Evolutionary conservation across 2,113 vertebrate genomes (phyloP), one percentile per base, ranked within the genome.

Genomic region (Albula goreensis): DNA sequence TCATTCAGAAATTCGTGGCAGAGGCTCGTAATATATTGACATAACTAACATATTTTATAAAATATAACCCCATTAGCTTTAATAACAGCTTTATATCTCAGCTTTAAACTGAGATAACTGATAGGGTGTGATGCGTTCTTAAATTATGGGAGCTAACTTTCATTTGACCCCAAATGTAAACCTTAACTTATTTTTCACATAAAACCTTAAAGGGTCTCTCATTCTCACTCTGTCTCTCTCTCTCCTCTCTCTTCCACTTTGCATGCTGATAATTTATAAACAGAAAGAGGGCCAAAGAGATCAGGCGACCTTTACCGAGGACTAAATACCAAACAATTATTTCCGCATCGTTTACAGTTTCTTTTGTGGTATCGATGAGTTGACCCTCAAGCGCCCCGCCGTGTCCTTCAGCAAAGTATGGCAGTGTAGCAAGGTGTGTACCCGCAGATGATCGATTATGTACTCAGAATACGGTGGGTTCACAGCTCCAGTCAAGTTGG

Each of bases 251-350:
- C 13, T 7, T 19, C 77, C 77, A 66, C 88, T 88, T 86, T 89
- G 88, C 90, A 92, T 90, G 87, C 86, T 92, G 89, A 89, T 88
- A 53, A 89, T 89, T 86, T 88, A 66, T 74, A 84, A 88, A 87
- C 83, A 89, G 56, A 56, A 79, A 50, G 66, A 49, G 84, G 80
- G 80, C 86, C 79, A 82, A 86, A 82, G 78, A 89, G 82, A 81
- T 88, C 78, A 15, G 83, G n/a, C 80, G 86, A 91, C 88, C 86
- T 89, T 88, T 89, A 52, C 84, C 81, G 51, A 83, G 50, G 77
- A 83, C 85, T 85, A 88, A 60, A 81, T 83, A 81, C 88, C 31
- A 60, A 89, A 66, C 89, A 87, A 89, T 91, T 85, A 88, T 88
- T 86, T 87, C 41, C 78, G 80, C 89, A 85, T 89, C 85, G 63